phyloP scores from a whole-genome alignment of 2,888 invertebrate genomes.

The Tribolium freemani region DNA sequence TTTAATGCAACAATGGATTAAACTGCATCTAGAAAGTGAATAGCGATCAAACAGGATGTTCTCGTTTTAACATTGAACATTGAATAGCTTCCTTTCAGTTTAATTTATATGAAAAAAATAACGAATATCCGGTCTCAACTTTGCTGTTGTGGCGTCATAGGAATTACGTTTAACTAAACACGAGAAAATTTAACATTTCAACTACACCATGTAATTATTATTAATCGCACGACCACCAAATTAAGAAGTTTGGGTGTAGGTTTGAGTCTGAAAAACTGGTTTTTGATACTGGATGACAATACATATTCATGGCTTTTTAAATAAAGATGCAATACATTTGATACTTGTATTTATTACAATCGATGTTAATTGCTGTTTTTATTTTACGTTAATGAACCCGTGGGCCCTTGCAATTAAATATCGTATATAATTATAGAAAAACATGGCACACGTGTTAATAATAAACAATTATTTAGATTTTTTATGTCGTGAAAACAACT shows the following conservation, averaged over 20 bases:
- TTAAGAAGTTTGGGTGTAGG: not conserved
- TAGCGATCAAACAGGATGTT: conserved; percentile 44
- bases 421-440: conserved; percentile 6
- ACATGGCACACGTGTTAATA: conserved; percentile 1
- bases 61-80: conserved; percentile 39
- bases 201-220: not conserved
- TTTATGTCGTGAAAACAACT: not conserved
- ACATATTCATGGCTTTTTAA: not conserved
- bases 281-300: not conserved
- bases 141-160: not conserved
- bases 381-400: not conserved
- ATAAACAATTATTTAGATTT: conserved; percentile 12
- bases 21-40: conserved; percentile 17
- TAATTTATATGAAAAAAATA: conserved; percentile 41
- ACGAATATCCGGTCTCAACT: conserved; percentile 21
- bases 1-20: not conserved
- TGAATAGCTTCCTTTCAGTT: conserved; percentile 45
- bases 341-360: not conserved
- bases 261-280: not conserved
- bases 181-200: not conserved
- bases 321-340: not conserved
- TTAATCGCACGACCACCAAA: no score
- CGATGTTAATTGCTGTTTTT: not conserved
- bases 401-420: not conserved
- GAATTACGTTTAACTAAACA: not conserved